Evolutionary conservation across 2,797 vertebrate genomes (phyloP).

Genomic region (Falco columbarius): DNA sequence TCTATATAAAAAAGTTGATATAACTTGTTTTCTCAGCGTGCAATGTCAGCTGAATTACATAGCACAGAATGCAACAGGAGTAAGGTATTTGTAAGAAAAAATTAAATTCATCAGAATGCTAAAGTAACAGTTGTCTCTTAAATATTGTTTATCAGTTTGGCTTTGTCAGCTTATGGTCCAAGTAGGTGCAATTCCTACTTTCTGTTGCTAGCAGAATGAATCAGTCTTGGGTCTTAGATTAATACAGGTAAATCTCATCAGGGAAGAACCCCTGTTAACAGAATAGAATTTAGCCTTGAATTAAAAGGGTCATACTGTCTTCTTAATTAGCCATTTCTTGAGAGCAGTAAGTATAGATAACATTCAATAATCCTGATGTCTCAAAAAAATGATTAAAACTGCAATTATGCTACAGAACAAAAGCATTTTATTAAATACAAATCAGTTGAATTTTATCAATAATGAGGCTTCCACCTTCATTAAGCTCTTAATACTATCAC

Average conservation of each 20-base stretch:
- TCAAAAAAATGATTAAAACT: neutral
- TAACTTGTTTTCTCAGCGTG: neutral
- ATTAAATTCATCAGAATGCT: neutral
- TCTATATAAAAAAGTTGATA: neutral
- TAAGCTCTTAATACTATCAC: slow-evolving; percentile 3
- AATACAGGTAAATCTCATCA: neutral
- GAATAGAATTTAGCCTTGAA: neutral
- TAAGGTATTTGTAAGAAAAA: neutral
- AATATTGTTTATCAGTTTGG: fast-evolving
- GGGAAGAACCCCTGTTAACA: neutral
- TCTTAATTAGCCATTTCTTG: slow-evolving; percentile 43
- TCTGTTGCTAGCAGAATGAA: neutral
- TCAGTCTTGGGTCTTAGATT: neutral
- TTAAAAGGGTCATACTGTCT: neutral
- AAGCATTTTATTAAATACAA: slow-evolving; percentile 36
- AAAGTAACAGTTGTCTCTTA: neutral
- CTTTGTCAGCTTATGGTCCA: neutral
- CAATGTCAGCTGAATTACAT: neutral
- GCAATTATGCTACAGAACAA: slow-evolving; percentile 13
- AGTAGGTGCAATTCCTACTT: neutral
- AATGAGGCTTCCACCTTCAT: slow-evolving; percentile 21
- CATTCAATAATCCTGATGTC: neutral
- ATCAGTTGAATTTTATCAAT: slow-evolving; percentile 28
- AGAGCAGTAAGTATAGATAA: slow-evolving; percentile 4
- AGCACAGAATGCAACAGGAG: neutral